Conservation (phyloP, 2,888 invertebrate species). For the Smittia sp. region DNA sequence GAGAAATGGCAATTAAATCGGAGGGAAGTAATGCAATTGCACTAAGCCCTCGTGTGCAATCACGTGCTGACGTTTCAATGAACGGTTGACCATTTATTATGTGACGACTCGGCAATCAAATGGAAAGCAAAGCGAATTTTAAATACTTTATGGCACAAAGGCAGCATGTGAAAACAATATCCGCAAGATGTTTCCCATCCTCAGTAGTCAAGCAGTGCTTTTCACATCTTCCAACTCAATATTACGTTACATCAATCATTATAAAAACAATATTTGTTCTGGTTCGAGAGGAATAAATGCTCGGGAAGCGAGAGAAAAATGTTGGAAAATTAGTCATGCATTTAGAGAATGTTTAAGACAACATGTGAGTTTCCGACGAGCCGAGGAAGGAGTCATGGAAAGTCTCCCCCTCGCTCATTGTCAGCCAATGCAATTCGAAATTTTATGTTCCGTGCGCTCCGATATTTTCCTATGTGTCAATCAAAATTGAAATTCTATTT, state of each 20-base stretch:
- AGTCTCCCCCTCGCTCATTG: not conserved
- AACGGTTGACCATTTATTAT: slow-evolving; percentile 9
- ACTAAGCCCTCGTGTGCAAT: slow-evolving; percentile 10
- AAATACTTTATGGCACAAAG: slow-evolving; percentile 3
- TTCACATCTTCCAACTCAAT: not conserved
- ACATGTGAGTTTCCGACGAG: not conserved
- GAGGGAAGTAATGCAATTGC: slow-evolving; percentile 22
- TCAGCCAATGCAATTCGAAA: slow-evolving; percentile 22
- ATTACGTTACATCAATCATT: slow-evolving; percentile 35
- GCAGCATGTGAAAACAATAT: slow-evolving; percentile 33
- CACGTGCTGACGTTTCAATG: slow-evolving; percentile 7
- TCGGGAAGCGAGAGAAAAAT: not conserved
- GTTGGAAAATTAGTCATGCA: slow-evolving; percentile 31
- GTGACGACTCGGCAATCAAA: not conserved
- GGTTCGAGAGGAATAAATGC: slow-evolving; percentile 22
- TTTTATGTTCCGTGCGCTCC: slow-evolving; percentile 15
- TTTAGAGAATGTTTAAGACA: slow-evolving; percentile 26
- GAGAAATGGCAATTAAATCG: slow-evolving; percentile 15
- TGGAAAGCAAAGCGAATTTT: not conserved
- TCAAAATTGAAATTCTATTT: slow-evolving; percentile 19
- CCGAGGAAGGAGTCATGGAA: not conserved
- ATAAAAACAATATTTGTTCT: slow-evolving; percentile 34
- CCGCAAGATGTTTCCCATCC: slow-evolving; percentile 16
- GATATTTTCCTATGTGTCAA: slow-evolving; percentile 32
- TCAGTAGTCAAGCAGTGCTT: not conserved